Evolutionary conservation across 2,797 vertebrate genomes (phyloP).

Genomic region (Danio jaintianensis): DNA sequence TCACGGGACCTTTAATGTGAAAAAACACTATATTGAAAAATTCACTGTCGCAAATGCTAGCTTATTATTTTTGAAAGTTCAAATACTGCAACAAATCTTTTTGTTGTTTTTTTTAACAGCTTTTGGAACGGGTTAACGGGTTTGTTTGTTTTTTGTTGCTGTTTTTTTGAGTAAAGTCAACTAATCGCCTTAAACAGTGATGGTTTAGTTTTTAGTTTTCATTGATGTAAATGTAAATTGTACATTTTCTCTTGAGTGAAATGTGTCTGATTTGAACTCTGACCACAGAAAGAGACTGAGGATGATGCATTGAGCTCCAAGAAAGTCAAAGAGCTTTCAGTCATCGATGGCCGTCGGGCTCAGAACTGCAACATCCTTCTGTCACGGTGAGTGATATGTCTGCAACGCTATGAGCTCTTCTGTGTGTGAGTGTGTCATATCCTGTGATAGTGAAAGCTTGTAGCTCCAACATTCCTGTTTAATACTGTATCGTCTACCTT

Average conservation of each 20-base stretch:
- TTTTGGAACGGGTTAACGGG: no score
- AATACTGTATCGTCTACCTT: constrained; percentile 31
- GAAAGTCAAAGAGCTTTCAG: constrained; percentile 97
- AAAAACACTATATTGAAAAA: no score
- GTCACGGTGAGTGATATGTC: constrained; percentile 80
- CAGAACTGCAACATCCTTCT: constrained; percentile 99
- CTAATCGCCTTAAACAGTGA: no score
- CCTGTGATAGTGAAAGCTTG: constrained; percentile 19
- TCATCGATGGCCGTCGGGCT: constrained; percentile 95
- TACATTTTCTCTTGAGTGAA: neutral
- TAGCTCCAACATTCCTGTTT: constrained; percentile 25
- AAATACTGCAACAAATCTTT: no score
- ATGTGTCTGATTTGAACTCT: neutral
- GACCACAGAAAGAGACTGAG: constrained; percentile 86
- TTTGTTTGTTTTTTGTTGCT: no score
- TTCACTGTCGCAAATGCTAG: no score
- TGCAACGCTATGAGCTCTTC: constrained; percentile 18
- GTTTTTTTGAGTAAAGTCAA: no score
- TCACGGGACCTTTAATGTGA: no score
- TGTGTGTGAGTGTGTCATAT: constrained; percentile 39
- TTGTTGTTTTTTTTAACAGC: no score
- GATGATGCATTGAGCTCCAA: constrained; percentile 91
- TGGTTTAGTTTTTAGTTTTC: no score
- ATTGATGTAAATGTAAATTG: neutral
- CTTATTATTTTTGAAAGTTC: no score